Percentiles rank a stretch among this genome's conserved stretches.
phyloP scores from a whole-genome alignment of 2,797 vertebrate genomes.

The Diplodus puntazzo region DNA sequence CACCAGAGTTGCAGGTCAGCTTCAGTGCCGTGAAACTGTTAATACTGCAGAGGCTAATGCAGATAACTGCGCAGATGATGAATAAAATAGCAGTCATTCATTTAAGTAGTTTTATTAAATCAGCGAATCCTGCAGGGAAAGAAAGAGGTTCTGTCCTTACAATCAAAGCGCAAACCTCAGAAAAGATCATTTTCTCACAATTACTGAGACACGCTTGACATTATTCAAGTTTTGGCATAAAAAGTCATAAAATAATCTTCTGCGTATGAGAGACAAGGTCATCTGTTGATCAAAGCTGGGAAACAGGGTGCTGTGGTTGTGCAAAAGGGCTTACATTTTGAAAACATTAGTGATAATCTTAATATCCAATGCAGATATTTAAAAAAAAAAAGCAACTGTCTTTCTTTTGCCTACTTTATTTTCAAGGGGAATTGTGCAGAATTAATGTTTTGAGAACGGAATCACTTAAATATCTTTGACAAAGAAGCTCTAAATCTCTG shows the following conservation, averaged over 20 bases:
- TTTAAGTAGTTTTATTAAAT: background rate
- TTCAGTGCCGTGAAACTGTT: background rate
- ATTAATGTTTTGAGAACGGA: slow-evolving; percentile 27
- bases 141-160: background rate
- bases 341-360: background rate
- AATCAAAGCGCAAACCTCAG: background rate
- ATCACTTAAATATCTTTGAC: slow-evolving; percentile 44
- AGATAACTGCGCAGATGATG: background rate
- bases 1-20: slow-evolving; percentile 30
- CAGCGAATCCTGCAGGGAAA: no score
- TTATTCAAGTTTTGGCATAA: background rate
- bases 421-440: background rate
- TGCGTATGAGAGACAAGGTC: background rate
- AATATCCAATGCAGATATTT: slow-evolving; percentile 10
- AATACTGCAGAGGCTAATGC: background rate
- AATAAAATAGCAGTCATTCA: background rate
- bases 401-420: slow-evolving; percentile 6
- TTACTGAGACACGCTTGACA: background rate
- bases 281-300: background rate
- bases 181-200: background rate
- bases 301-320: background rate
- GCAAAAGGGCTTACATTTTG: background rate
- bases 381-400: background rate
- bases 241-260: background rate
- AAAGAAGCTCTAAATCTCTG: slow-evolving; percentile 20